Evolutionary conservation across 1,140 invertebrate species (phyloP), one percentile per base, ranked within the genome.

Genomic region (Microplitis demolitor): DNA sequence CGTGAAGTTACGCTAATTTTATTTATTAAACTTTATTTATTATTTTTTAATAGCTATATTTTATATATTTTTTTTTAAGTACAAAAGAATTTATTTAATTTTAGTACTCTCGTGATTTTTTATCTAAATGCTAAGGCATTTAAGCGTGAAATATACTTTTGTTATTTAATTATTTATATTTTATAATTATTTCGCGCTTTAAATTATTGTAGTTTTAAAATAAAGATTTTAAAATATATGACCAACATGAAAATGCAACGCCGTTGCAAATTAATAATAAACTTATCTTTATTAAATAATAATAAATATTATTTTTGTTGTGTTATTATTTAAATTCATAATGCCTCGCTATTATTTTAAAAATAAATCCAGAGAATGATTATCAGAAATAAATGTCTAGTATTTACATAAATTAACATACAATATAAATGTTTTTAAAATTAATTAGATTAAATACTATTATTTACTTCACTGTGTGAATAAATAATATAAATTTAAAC

Each of bases 361-460:
- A 73, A 51, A 74, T 60, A 35, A 45, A 56, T 39, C 33, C 11
- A 69, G 37, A 61, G 60, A 53, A 67, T 60, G 33, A 79, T 74
- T 68, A 62, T 61, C 76, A 67, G 37, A 62, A 71, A 72, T 76
- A 61, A 74, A 77, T 74, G 74, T 74, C 72, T 81, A 83, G 80
- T 84, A 84, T 84, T 78, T 84, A 84, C 82, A 82, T 77, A 75
- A 72, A 83, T 77, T 78, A 78, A 79, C 66, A 68, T 76, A 79
- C 63, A 69, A 76, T 77, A 75, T 76, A 81, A 72, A 75, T 78
- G 74, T 76, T 73, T 78, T 78, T 79, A 64, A 80, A 75, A 58
- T 80, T 72, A 74, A 75, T 82, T 78, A 81, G 54, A 76, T 78
- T 74, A 78, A 80, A 76, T 80, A 78, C 74, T 78, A 72, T 74